Conservation (phyloP, 2,113 vertebrate genomes). For the Pteropus alecto region DNA sequence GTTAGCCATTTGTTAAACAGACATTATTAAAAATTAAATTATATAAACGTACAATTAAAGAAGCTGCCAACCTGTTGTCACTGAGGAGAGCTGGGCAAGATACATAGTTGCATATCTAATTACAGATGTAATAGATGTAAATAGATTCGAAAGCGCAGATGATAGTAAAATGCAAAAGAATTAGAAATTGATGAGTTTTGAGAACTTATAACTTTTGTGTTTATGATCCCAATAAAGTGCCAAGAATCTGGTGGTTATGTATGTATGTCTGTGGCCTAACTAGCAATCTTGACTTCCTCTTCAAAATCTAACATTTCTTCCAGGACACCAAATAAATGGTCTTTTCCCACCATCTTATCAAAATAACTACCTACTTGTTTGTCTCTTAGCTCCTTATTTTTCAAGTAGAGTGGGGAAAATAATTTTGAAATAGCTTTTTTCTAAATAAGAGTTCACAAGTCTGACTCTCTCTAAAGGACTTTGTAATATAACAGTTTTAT, state of each 20-base stretch:
- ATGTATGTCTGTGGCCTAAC: neutral
- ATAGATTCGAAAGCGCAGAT: neutral
- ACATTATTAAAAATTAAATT: neutral
- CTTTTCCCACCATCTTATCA: neutral
- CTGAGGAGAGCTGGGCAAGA: neutral
- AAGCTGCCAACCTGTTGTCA: neutral
- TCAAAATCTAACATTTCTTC: neutral
- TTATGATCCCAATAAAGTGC: neutral
- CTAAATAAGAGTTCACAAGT: neutral
- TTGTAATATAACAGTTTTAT: neutral
- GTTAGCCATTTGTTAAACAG: neutral
- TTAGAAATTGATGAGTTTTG: neutral
- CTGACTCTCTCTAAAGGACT: neutral
- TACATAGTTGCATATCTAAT: neutral
- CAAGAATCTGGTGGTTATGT: neutral
- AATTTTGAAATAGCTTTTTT: neutral
- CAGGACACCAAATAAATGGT: neutral
- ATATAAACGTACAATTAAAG: neutral
- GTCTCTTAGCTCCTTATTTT: neutral
- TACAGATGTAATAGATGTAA: neutral
- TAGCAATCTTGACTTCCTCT: neutral
- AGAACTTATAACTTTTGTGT: neutral
- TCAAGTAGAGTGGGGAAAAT: neutral
- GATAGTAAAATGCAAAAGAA: neutral
- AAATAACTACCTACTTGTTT: neutral